Conservation (phyloP, 1,140 invertebrate genomes). For the Heterodera carotae region DNA sequence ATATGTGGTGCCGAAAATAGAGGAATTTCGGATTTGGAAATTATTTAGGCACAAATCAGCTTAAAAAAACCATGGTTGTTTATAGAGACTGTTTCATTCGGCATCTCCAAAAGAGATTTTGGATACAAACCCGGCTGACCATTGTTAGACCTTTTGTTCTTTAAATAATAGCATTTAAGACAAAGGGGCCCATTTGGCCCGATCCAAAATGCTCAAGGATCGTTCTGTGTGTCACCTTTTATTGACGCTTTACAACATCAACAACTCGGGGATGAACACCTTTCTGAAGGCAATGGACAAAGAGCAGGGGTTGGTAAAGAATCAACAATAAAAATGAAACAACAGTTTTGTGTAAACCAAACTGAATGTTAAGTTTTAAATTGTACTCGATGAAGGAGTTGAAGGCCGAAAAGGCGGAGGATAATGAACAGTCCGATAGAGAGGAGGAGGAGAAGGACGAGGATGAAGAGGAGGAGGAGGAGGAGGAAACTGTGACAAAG, state of each 20-base stretch:
- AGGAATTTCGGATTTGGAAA: no score
- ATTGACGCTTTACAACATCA: conserved; percentile 14
- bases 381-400: conserved; percentile 1
- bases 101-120: no score
- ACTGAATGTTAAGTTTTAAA: neutral
- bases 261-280: neutral
- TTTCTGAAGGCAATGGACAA: neutral
- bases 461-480: conserved; percentile 6
- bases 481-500: no score
- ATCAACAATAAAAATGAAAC: neutral
- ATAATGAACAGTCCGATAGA: neutral
- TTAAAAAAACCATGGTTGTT: no score
- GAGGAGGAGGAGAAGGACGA: neutral
- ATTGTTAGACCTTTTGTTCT: no score
- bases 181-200: neutral
- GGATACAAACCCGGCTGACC: no score
- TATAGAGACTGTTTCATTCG: no score
- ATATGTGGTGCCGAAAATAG: no score
- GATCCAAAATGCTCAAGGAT: neutral
- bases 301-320: neutral
- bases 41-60: no score
- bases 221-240: conserved; percentile 30
- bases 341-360: neutral
- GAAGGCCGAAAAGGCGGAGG: neutral
- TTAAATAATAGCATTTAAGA: no score